phyloP scores from a whole-genome alignment of 92 coral and sea anemone genomes.

The Pocillopora grandis region DNA sequence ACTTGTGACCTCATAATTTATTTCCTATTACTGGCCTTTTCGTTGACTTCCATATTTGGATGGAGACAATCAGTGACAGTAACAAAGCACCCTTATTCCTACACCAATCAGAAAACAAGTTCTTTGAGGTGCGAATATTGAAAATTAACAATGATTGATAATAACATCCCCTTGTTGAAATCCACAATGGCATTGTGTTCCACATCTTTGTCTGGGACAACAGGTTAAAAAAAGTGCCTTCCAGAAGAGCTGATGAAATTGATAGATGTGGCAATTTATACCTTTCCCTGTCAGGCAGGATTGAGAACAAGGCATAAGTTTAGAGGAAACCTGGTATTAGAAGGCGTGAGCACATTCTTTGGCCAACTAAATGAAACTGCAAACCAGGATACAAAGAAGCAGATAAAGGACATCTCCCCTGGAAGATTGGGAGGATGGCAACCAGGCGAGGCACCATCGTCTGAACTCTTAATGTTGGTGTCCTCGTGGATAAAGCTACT shows the following conservation, averaged over 20 bases:
- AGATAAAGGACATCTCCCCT: neutral
- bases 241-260: neutral
- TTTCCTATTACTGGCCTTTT: too few species aligned
- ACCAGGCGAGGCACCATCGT: neutral
- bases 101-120: neutral
- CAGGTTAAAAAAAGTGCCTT: neutral
- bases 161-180: neutral
- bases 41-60: neutral
- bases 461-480: slow-evolving; percentile 5
- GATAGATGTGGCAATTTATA: slow-evolving; percentile 18
- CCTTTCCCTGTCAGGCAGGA: slow-evolving; percentile 22
- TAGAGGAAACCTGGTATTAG: slow-evolving; percentile 25
- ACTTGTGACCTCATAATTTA: too few species aligned
- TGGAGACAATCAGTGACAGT: neutral
- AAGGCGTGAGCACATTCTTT: slow-evolving; percentile 36
- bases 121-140: neutral
- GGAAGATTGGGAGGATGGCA: neutral
- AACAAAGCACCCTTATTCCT: neutral
- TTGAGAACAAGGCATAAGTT: slow-evolving; percentile 9
- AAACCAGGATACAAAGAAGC: neutral
- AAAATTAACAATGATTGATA: neutral
- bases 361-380: slow-evolving; percentile 17
- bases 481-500: neutral
- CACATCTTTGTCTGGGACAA: neutral
- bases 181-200: neutral